These are phyloP conservation scores for Ibycter americanus DNA, from an alignment of 2,797 vertebrate genomes.

Conservation along the genomic window DNA sequence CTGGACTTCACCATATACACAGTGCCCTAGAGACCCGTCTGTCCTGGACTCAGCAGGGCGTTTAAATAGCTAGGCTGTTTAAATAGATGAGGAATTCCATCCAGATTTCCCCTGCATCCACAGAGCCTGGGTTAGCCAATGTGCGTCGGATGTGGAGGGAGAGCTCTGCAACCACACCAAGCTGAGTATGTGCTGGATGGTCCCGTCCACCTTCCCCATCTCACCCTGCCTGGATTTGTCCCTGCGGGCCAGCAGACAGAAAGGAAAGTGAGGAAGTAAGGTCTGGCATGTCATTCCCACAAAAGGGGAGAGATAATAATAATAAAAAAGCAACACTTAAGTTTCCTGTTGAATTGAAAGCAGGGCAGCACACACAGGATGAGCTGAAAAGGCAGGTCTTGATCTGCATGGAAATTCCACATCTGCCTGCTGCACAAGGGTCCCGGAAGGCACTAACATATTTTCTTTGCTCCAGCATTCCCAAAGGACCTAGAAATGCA, in stretches of 20 bases:
- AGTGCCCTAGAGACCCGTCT: neutral
- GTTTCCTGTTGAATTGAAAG: neutral
- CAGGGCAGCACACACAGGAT: neutral
- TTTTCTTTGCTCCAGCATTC: neutral
- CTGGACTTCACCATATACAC: rapidly evolving
- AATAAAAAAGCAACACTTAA: neutral
- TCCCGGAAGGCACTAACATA: neutral
- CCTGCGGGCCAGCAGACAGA: neutral
- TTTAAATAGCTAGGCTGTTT: neutral
- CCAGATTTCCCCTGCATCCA: rapidly evolving
- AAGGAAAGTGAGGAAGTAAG: neutral
- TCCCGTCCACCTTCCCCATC: neutral
- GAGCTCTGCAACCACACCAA: neutral
- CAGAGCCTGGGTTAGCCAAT: neutral
- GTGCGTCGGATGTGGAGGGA: rapidly evolving
- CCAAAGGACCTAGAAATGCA: neutral
- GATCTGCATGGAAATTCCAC: neutral
- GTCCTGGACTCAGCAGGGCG: neutral
- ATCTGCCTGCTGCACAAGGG: neutral
- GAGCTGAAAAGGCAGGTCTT: neutral
- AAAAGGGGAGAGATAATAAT: neutral
- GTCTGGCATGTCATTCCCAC: neutral
- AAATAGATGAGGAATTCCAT: neutral
- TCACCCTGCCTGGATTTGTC: neutral
- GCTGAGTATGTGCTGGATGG: rapidly evolving